These are phyloP conservation scores for Peromyscus polionotus DNA, from an alignment of 2,113 vertebrate species.

Conservation along the genomic window DNA sequence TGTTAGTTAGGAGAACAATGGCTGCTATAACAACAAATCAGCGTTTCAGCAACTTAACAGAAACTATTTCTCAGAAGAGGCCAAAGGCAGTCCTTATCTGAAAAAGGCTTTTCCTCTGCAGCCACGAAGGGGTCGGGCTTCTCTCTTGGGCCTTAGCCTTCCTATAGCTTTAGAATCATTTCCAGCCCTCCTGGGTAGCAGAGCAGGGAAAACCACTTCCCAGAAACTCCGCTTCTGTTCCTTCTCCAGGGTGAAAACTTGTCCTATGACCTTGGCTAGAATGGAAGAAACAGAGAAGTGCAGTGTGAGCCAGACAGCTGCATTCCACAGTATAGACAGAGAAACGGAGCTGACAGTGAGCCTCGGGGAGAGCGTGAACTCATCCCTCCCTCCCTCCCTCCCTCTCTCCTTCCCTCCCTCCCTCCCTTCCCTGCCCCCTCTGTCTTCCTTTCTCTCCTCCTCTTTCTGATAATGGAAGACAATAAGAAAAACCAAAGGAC, in stretches of 20 bases:
- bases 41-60: neutral
- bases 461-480: neutral
- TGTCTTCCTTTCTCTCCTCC: neutral
- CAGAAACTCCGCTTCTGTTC: neutral
- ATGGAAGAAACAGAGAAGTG: neutral
- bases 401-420: neutral
- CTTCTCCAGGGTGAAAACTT: neutral
- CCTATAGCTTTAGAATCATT: slow-evolving; percentile 24
- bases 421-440: neutral
- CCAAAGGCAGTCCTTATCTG: slow-evolving; percentile 10
- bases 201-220: neutral
- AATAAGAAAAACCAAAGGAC: neutral
- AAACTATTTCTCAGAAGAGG: slow-evolving; percentile 51
- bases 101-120: neutral
- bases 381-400: neutral
- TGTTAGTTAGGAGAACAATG: neutral
- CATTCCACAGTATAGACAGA: neutral
- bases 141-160: neutral
- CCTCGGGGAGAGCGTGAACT: neutral
- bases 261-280: neutral
- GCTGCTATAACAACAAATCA: slow-evolving; percentile 18
- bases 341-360: neutral
- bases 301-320: neutral
- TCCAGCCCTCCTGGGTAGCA: neutral
- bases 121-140: slow-evolving; percentile 2